Evolutionary conservation across 2,797 vertebrate species (phyloP), one percentile per base, ranked within the genome.

Genomic region (Antennarius maculatus): DNA sequence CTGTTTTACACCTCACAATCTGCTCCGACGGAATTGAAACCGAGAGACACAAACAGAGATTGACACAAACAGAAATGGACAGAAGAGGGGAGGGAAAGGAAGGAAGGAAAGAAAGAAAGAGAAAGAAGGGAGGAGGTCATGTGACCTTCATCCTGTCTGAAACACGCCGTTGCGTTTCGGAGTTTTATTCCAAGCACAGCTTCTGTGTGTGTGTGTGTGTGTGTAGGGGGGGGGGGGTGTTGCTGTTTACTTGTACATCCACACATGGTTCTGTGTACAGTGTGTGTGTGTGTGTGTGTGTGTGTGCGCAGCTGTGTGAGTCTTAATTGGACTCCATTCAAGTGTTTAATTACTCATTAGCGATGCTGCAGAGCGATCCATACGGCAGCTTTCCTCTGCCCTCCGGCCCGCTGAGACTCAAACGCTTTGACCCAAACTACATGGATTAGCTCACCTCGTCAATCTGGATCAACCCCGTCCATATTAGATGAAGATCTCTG

Each of bases 311-410:
- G 61, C 71, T 5, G 29, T 28, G 66, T 14, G 87, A 80, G 69
- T 85, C 81, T 86, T 86, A 89, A 89, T 89, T 88, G 83, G 83
- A 88, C 84, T 91, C 86, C 85, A 89, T 89, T 91, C 83, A 87
- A 86, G 79, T 90, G 88, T 90, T 91, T 91, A 88, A 88, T 89
- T 87, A 86, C 86, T 92, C 87, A 86, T 91, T 90, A 88, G 85
- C 78, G 83, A 86, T 86, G 83, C 81, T 77, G 88, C 88, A 87
- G 76, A 84, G 86, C 79, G 82, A 89, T 90, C 89, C 71, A 85
- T 86, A 83, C 88, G 68, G 53, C 80, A 73, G 53, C 72, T 74
- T 64, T 75, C 57, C 70, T 23, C 54, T 65, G 77, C 78, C 85
- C 73, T 70, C 58, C 77, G 68, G 41, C 80, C 82, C 76, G 10